Evolutionary conservation across 2,888 invertebrate species (phyloP).

Genomic region (Lordiphosa andalusiaca): DNA sequence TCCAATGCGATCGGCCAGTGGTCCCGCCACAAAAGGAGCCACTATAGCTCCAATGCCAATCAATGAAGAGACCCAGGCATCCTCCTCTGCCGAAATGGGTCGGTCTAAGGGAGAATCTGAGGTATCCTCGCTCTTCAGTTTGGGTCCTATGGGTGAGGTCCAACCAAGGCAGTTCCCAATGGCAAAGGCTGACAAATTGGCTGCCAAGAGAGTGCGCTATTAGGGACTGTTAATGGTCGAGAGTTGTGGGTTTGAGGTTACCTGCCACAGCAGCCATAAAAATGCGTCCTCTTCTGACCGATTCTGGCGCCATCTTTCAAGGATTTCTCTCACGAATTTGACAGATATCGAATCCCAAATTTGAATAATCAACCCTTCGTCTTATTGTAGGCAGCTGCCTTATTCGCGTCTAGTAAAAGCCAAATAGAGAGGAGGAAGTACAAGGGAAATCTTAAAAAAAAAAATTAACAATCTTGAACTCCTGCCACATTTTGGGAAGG

Average conservation of each 20-base stretch:
- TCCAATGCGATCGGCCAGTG: constrained; percentile 85
- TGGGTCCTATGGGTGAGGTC: constrained; percentile 87
- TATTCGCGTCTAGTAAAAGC: too few relatives aligned
- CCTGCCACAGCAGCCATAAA: constrained; percentile 85
- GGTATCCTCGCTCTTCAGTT: constrained; percentile 80
- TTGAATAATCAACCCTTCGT: too few relatives aligned
- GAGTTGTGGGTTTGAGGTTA: constrained; percentile 67
- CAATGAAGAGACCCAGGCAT: constrained; percentile 88
- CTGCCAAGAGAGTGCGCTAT: constrained; percentile 77
- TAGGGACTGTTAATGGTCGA: constrained; percentile 53
- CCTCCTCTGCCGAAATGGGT: constrained; percentile 81
- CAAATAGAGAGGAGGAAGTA: too few relatives aligned
- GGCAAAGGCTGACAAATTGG: constrained; percentile 85
- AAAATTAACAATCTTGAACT: too few relatives aligned
- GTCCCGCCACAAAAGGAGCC: constrained; percentile 87
- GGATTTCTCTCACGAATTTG: constrained; percentile 75
- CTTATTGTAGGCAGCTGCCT: too few relatives aligned
- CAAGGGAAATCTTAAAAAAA: too few relatives aligned
- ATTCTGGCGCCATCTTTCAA: constrained; percentile 80
- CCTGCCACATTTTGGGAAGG: too few relatives aligned
- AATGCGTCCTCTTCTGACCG: constrained; percentile 84
- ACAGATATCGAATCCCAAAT: constrained; percentile 55
- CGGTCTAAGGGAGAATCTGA: constrained; percentile 81
- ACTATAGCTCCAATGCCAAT: constrained; percentile 86
- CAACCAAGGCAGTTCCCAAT: constrained; percentile 87